phyloP scores from a whole-genome alignment of 2,797 vertebrate genomes.

The Chloroceryle amazona region DNA sequence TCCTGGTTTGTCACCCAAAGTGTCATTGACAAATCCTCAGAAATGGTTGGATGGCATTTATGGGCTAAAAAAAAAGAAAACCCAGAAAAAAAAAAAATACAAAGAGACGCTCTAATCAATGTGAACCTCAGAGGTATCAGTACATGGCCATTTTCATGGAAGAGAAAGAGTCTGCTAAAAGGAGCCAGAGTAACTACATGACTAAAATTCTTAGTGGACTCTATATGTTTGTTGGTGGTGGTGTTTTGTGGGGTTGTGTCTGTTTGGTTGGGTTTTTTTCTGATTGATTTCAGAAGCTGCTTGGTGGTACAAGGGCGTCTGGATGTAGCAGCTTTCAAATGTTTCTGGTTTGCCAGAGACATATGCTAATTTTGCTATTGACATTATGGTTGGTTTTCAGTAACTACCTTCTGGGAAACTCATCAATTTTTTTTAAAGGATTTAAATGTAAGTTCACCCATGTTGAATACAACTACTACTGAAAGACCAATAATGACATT shows the following conservation, averaged over 20 bases:
- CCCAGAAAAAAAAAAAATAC: too few relatives aligned
- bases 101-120: neutral
- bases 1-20: neutral
- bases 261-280: neutral
- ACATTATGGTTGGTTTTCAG: neutral
- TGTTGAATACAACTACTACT: neutral
- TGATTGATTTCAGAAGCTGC: neutral
- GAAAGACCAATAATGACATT: neutral
- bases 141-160: neutral
- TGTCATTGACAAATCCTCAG: neutral
- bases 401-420: neutral
- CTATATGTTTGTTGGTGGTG: neutral
- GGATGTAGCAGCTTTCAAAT: neutral
- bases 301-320: neutral
- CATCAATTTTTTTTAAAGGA: neutral
- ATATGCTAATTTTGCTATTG: neutral
- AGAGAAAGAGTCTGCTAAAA: conserved; percentile 8
- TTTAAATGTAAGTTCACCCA: neutral
- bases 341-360: neutral
- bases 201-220: neutral
- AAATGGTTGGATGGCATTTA: neutral
- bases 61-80: neutral
- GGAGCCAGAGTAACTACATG: neutral
- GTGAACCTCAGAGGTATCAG: neutral
- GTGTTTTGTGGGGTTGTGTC: neutral